Conservation (phyloP, 2,113 vertebrate species). For the Alethe castanea region DNA sequence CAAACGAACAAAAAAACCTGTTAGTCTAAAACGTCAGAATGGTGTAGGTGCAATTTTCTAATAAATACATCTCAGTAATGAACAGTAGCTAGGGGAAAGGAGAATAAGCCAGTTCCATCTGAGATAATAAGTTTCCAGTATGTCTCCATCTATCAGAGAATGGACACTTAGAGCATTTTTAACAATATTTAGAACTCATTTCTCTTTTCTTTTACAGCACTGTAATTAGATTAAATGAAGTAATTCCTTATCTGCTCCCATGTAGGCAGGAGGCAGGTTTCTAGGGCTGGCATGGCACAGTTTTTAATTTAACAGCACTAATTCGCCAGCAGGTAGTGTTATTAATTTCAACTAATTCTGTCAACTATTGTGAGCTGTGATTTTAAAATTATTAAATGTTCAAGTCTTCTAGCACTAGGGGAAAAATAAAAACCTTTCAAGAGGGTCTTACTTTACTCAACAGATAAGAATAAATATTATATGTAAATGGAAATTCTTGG, state of each 20-base stretch:
- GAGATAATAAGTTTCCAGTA: neutral
- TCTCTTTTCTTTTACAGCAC: neutral
- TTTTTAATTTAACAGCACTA: constrained; percentile 4
- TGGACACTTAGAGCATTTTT: neutral
- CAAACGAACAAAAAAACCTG: accelerated
- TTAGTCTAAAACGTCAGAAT: neutral
- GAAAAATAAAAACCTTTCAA: neutral
- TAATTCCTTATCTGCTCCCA: neutral
- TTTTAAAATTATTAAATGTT: neutral
- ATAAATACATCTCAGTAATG: neutral
- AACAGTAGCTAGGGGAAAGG: neutral
- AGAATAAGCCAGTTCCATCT: neutral
- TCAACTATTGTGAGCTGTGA: neutral
- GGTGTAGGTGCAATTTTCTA: neutral
- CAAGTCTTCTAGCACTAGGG: neutral
- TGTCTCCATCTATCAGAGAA: neutral
- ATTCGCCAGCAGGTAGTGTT: neutral
- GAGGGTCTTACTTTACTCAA: neutral
- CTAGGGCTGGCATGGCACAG: neutral
- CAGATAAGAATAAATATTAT: neutral
- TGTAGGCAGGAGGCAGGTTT: neutral
- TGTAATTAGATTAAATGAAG: neutral
- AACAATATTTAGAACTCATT: neutral
- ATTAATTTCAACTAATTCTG: neutral
- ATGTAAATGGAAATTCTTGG: neutral